phyloP scores from a whole-genome alignment of 2,797 vertebrate species.

The Gambusia yucatana region DNA sequence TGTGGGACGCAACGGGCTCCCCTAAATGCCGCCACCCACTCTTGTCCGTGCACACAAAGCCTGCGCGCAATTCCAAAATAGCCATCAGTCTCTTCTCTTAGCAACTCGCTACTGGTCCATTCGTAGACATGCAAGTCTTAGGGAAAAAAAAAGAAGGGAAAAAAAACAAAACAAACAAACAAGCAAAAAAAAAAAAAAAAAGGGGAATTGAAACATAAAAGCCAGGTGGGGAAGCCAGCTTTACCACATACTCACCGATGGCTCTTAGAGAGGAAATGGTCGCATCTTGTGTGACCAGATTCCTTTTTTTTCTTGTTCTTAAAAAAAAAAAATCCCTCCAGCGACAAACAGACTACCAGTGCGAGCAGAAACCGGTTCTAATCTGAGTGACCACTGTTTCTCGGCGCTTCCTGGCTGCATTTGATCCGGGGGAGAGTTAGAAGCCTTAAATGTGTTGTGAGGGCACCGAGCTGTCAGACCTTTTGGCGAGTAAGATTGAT shows the following conservation, averaged over 20 bases:
- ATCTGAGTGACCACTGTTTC: slow-evolving; percentile 86
- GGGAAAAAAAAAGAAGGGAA: slow-evolving; percentile 32
- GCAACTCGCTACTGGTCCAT: slow-evolving; percentile 53
- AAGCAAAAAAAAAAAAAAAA: slow-evolving; percentile 10
- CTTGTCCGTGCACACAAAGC: slow-evolving; percentile 88
- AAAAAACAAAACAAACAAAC: background rate
- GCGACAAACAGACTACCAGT: slow-evolving; percentile 68
- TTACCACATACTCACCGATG: slow-evolving; percentile 68
- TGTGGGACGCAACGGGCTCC: slow-evolving; percentile 63
- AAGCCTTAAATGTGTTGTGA: slow-evolving; percentile 99
- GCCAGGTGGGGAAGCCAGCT: slow-evolving; percentile 51
- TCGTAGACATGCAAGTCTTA: slow-evolving; percentile 35
- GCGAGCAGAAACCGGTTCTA: slow-evolving; percentile 72
- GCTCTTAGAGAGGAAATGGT: slow-evolving; percentile 52
- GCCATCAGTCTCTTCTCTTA: slow-evolving; percentile 67
- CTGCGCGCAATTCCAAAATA: slow-evolving; percentile 75
- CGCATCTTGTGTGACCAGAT: slow-evolving; percentile 50
- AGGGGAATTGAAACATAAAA: slow-evolving; percentile 34
- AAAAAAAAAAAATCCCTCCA: slow-evolving; percentile 68
- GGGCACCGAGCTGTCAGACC: slow-evolving; percentile 99
- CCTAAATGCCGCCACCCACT: slow-evolving; percentile 90
- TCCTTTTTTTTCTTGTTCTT: slow-evolving; percentile 73
- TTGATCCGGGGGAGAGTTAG: slow-evolving; percentile 94
- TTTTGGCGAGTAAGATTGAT: slow-evolving; percentile 99
- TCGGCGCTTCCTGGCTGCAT: slow-evolving; percentile 91